Base-by-base conservation (phyloP, 1,140 invertebrate genomes). In the Phenacoccus solenopsis region DNA sequence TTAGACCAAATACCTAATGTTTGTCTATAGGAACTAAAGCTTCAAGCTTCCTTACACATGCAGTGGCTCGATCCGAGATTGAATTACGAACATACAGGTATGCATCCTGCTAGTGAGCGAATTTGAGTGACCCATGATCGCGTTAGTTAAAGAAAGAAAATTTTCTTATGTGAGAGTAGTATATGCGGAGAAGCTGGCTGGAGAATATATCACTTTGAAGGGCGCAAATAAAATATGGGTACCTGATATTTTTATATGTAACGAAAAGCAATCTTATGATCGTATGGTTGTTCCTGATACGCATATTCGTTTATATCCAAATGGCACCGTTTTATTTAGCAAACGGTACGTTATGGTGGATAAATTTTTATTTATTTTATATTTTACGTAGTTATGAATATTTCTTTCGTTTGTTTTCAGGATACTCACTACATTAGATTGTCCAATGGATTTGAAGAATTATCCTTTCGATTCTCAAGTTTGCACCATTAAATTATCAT, bases 231-330 rank as follows among this genome's bases (percentile, higher is more conserved):
- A 85, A 72, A 92, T 94, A 72, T 94, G 93, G 92, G 91, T 90
- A 77, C 92, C 92, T 1, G 91, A 94, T 80, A 94, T 91, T 12
- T 93, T 90, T 78, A 92, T 94, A 77, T 87, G 89, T 77, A 94
- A 94, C 79, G 90, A 86, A 38, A 89, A 89, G 76, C 85, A 90
- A 72, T 90, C 88, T 73, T 90, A 92, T 78, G 82, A 93, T 13
- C 93, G 94, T 79, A 93, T 90, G 64, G 91, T 95, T 73, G 94
- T 93, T 5, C 91, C 91, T 0, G 95, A 95, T 80, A 91, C 91
- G 78, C 92, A 94, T 75, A 88, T 95, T 20, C 81, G 92, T 56
- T 85, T 94, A 10, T 86, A 85, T 78, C 85, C 88, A 74, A 87
- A 94, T 75, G 93, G 93, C 68, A 81, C 87, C 64, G 88, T 95